Evolutionary conservation across 2,113 vertebrate genomes (phyloP).

Genomic region (Tor tambroides): DNA sequence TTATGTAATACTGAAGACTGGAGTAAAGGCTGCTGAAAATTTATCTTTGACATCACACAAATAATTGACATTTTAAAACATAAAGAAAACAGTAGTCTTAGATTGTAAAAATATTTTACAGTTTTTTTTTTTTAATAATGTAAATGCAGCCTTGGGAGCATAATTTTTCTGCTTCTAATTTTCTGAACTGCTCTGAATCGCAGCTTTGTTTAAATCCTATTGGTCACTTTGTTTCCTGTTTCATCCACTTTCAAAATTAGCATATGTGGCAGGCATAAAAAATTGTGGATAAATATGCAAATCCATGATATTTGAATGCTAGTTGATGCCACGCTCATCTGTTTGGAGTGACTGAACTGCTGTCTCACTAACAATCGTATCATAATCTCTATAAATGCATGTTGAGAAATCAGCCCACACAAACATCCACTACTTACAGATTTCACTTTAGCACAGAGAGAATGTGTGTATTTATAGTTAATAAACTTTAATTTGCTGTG

Average conservation of each 20-base stretch:
- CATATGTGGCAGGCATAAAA: not conserved
- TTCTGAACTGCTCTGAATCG: not conserved
- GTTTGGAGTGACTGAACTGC: not conserved
- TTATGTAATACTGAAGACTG: no score
- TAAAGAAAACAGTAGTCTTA: no score
- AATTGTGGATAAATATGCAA: not conserved
- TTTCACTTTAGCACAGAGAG: not conserved
- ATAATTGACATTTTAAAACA: no score
- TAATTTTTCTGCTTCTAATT: no score
- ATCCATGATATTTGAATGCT: constrained; percentile 9
- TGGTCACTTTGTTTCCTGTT: not conserved
- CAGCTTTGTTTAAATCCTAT: not conserved
- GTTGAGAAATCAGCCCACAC: not conserved
- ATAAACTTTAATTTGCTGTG: constrained; percentile 35
- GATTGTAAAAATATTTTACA: no score
- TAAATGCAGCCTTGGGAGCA: no score
- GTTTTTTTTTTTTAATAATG: no score
- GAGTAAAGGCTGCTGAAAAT: no score
- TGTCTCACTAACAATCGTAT: not conserved
- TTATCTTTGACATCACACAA: no score
- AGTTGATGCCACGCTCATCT: not conserved
- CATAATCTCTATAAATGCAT: not conserved
- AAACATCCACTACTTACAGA: not conserved
- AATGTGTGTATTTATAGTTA: constrained; percentile 24
- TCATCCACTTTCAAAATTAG: not conserved